A percentile compares a stretch with the other conserved stretches of the same genome.
phyloP scores from a whole-genome alignment of 2,113 vertebrate genomes.

The Lasiurus borealis region DNA sequence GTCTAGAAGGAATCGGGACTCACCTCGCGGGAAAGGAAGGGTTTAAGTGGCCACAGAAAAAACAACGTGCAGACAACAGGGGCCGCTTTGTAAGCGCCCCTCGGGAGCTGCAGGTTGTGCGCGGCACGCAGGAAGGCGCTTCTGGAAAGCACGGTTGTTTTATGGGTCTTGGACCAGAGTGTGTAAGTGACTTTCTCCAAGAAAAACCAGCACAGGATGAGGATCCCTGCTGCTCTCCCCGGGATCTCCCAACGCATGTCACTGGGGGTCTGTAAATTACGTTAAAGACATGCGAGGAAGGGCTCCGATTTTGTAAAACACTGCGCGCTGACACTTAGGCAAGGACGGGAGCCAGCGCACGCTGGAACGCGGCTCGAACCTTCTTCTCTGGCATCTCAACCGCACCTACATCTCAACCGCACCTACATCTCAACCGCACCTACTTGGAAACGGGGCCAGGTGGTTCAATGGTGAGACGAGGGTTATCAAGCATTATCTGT shows the following conservation, averaged over 20 bases:
- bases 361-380: neutral
- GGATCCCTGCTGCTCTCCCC: slow-evolving; percentile 15
- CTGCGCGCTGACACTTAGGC: neutral
- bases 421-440: neutral
- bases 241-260: slow-evolving; percentile 42
- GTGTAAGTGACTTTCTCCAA: slow-evolving; percentile 48
- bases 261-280: slow-evolving; percentile 54
- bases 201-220: slow-evolving; percentile 60
- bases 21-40: slow-evolving; percentile 58
- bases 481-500: neutral
- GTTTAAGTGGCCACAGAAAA: slow-evolving; percentile 28
- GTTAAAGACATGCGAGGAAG: slow-evolving; percentile 55
- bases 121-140: slow-evolving; percentile 31
- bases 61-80: slow-evolving; percentile 2
- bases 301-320: neutral
- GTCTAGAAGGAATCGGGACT: slow-evolving; percentile 1
- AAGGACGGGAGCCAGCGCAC: neutral
- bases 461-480: neutral
- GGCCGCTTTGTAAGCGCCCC: slow-evolving; percentile 56
- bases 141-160: slow-evolving; percentile 67
- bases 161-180: slow-evolving; percentile 52
- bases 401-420: no score
- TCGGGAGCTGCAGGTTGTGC: slow-evolving; percentile 56
- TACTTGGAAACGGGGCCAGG: neutral
- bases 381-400: neutral